Conservation (phyloP, 2,113 vertebrate species). For the Apus apus region DNA sequence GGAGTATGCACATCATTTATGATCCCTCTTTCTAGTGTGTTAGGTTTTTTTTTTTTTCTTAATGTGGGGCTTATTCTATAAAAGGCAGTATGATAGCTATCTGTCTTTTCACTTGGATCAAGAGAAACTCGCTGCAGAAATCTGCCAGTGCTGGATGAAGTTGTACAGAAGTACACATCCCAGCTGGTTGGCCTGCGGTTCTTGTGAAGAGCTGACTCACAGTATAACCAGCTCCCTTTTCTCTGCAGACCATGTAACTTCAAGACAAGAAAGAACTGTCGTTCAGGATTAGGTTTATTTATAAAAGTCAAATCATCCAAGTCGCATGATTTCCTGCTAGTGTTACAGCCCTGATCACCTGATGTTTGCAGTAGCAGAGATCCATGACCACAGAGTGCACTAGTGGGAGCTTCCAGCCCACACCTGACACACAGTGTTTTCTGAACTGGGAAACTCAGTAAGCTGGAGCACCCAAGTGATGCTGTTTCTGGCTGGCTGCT, state of each 20-base stretch:
- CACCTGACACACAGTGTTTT: fast-evolving
- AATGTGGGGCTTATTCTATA: not conserved
- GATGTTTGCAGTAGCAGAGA: not conserved
- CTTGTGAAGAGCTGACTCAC: not conserved
- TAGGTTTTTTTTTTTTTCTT: not conserved
- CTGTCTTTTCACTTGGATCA: slow-evolving; percentile 1
- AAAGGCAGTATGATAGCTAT: not conserved
- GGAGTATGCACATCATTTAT: not conserved
- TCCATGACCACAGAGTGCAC: not conserved
- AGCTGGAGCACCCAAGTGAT: not conserved
- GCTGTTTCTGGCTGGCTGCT: fast-evolving
- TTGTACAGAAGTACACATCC: not conserved
- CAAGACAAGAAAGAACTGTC: not conserved
- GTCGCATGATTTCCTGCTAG: not conserved
- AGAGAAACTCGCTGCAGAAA: not conserved
- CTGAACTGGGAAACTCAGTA: not conserved
- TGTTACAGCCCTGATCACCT: not conserved
- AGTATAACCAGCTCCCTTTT: not conserved
- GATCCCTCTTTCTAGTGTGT: not conserved
- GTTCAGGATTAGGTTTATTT: not conserved
- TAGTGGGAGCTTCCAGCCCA: not conserved
- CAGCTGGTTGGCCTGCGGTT: slow-evolving; percentile 5
- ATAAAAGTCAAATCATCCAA: not conserved
- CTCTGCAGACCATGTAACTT: not conserved
- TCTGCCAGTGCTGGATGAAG: not conserved